phyloP scores from a whole-genome alignment of 2,888 invertebrate genomes.

The Ceramica pisi region DNA sequence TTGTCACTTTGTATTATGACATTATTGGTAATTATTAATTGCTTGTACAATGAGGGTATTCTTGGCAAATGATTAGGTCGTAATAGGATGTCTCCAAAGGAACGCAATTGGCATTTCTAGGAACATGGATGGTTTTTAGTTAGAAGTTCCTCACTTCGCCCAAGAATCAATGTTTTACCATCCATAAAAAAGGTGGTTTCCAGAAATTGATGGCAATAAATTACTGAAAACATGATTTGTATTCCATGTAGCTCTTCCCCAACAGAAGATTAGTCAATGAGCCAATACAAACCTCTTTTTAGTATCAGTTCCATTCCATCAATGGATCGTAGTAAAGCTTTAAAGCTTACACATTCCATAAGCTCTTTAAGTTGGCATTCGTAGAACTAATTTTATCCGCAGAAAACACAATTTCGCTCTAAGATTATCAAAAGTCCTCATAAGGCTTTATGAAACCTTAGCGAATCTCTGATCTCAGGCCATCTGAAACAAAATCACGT shows the following conservation, averaged over 20 bases:
- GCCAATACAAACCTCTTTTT: constrained; percentile 8
- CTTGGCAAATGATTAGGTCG: background rate
- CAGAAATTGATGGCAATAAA: background rate
- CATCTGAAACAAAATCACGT: constrained; percentile 46
- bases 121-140: too few species aligned
- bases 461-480: constrained; percentile 34
- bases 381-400: background rate
- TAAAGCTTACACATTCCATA: background rate
- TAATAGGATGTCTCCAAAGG: background rate
- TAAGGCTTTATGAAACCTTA: constrained; percentile 28
- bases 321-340: background rate
- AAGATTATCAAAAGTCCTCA: constrained; percentile 42
- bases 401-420: constrained; percentile 20
- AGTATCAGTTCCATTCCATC: background rate
- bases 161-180: too few species aligned
- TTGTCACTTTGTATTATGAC: constrained; percentile 38
- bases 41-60: background rate
- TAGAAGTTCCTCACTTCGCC: too few species aligned
- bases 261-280: constrained; percentile 14
- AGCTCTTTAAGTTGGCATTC: background rate
- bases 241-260: constrained; percentile 4
- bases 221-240: constrained; percentile 4
- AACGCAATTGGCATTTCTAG: too few species aligned
- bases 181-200: background rate
- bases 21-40: constrained; percentile 31